Conservation (phyloP, 2,797 vertebrate genomes). For the Hyperoplus immaculatus region DNA sequence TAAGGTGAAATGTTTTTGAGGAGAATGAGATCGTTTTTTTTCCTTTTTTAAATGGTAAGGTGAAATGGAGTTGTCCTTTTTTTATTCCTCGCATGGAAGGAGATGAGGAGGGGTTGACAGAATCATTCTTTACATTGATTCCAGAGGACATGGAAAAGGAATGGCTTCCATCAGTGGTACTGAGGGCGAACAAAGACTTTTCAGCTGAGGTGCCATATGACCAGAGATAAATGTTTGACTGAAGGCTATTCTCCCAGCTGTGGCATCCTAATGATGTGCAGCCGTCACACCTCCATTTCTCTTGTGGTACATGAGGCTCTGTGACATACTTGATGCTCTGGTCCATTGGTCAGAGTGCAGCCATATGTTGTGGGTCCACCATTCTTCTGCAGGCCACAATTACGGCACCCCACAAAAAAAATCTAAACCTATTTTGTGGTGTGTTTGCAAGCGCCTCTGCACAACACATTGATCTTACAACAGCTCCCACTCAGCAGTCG, state of each 20-base stretch:
- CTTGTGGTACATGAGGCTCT: constrained; percentile 77
- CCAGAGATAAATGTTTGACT: constrained; percentile 84
- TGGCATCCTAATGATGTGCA: constrained; percentile 80
- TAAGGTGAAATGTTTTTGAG: constrained; percentile 39
- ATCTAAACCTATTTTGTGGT: constrained; percentile 13
- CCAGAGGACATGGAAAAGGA: constrained; percentile 74
- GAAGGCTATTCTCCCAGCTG: constrained; percentile 79
- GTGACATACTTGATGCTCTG: constrained; percentile 66
- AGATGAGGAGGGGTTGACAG: constrained; percentile 62
- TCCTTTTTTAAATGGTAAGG: constrained; percentile 37
- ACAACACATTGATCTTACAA: constrained; percentile 53
- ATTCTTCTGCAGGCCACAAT: constrained; percentile 67
- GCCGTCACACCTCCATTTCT: constrained; percentile 77
- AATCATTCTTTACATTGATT: constrained; percentile 78
- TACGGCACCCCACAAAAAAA: constrained; percentile 10
- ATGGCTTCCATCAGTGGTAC: constrained; percentile 80
- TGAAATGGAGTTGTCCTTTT: constrained; percentile 40
- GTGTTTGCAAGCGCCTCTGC: constrained; percentile 41
- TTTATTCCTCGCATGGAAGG: constrained; percentile 16
- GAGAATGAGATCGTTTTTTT: constrained; percentile 49
- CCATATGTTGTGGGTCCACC: constrained; percentile 39
- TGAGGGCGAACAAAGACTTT: constrained; percentile 82
- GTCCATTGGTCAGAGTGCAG: constrained; percentile 71
- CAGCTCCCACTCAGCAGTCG: constrained; percentile 15
- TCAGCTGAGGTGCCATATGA: constrained; percentile 53